Evolutionary conservation across 1,140 invertebrate genomes (phyloP), one percentile per base, ranked within the genome.

Genomic region (Phymorhynchus buccinoides): DNA sequence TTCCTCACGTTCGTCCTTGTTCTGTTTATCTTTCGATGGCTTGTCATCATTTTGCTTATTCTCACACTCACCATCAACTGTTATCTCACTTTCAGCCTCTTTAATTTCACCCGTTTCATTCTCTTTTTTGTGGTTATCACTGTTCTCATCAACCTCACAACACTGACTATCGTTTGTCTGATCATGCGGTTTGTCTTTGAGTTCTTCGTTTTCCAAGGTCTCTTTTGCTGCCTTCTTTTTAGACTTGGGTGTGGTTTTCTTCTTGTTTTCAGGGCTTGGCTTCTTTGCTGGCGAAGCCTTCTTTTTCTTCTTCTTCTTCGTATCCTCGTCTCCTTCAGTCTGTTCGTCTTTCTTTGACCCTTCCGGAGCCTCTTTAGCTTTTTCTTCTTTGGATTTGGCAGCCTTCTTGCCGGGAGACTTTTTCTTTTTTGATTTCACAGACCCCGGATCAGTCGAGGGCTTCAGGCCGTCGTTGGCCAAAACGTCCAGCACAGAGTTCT

Each of bases 181-280:
- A 3, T 62, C 48, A 3, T 85, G 37, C 30, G n/a, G 48, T 84
- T 86, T 35, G 30, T 48, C 37, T 73, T 66, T 9, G 44, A 56
- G 52, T 41, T 32, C 30, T 52, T 82, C n/a, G n/a, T n/a, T 68
- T 71, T 79, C 52, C 52, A 27, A 27, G 7, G 30, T 18, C 22
- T 75, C 18, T 79, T 81, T 82, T 41, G 30, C 80, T 85, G 84
- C 79, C 85, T 88, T 85, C 68, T 85, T 83, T 80, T 88, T 79
- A 48, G 32, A 27, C 62, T 81, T 85, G 73, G 80, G 22, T 18
- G 32, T 22, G 37, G 56, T 44, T 44, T 52, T 85, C 86, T 87
- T 84, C 85, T 88, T 84, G 62, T 68, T 80, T 73, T 87, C 77
- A 62, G 41, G 22, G 62, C 79, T 85, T 78, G 80, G 44, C 79